Conservation (phyloP, 2,113 vertebrate species). For the Numenius arquata region DNA sequence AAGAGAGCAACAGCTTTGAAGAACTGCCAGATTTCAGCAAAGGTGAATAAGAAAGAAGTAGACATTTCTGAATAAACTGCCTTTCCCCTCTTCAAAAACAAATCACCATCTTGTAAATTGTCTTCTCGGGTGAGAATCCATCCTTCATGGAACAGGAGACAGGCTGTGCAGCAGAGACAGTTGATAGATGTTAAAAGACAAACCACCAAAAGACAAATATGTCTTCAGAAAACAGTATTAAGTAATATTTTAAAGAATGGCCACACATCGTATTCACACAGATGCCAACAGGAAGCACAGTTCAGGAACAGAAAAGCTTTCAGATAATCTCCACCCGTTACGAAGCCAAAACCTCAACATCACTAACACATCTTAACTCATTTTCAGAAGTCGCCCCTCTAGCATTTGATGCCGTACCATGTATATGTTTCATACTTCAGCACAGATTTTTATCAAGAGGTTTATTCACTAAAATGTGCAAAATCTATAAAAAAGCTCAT, state of each 20-base stretch:
- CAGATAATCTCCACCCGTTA: constrained; percentile 10
- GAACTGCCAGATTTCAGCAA: constrained; percentile 42
- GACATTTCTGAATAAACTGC: not conserved
- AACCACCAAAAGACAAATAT: not conserved
- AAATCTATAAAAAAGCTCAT: not conserved
- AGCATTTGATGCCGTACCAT: not conserved
- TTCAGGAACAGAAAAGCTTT: constrained; percentile 44
- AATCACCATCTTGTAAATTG: not conserved
- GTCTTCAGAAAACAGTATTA: not conserved
- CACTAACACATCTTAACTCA: constrained; percentile 33
- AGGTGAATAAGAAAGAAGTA: constrained; percentile 19
- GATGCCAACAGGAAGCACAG: constrained; percentile 38
- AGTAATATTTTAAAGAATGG: not conserved
- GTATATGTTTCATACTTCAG: not conserved
- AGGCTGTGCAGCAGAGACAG: not conserved
- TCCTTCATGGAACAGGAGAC: constrained; percentile 5
- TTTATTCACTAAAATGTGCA: constrained; percentile 30
- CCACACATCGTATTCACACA: constrained; percentile 18
- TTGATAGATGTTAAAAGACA: not conserved
- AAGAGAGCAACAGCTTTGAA: constrained; percentile 31
- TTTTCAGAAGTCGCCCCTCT: not conserved
- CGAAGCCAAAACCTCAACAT: constrained; percentile 28
- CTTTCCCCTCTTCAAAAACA: constrained; percentile 7
- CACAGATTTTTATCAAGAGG: constrained; percentile 21
- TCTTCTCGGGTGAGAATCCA: constrained; percentile 15